Evolutionary conservation across 2,888 invertebrate species (phyloP).

Genomic region (Perizoma affinitatum): DNA sequence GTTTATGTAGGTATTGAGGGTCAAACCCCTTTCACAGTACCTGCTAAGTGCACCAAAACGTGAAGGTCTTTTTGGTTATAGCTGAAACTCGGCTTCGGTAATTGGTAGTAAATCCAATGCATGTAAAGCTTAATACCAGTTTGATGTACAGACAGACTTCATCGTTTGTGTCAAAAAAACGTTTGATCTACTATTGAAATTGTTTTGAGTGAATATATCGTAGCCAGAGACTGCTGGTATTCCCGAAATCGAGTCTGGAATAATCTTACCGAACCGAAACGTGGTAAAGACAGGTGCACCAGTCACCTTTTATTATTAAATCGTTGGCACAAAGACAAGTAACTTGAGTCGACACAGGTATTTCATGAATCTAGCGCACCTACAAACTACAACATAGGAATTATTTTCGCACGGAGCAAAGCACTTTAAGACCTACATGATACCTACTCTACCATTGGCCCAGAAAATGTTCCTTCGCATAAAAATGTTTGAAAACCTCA

Average conservation of each 20-base stretch:
- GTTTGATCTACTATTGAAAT: no score
- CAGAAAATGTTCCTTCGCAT: constrained; percentile 10
- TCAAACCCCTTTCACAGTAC: not conserved
- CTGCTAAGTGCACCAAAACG: not conserved
- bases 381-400: constrained; percentile 8
- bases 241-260: no score
- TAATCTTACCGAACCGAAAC: no score
- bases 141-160: no score
- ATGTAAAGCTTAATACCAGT: no score
- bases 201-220: no score
- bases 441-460: constrained; percentile 4
- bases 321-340: constrained; percentile 8
- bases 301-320: not conserved
- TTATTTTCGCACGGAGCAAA: not conserved
- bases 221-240: no score
- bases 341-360: not conserved
- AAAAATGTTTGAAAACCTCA: constrained; percentile 21
- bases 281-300: no score
- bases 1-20: not conserved
- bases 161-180: no score
- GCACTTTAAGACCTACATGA: not conserved
- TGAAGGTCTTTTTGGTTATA: no score
- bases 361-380: constrained; percentile 16
- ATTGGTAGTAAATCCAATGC: no score
- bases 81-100: no score